Conservation (phyloP, 2,888 invertebrate genomes). For the Polydrusus cervinus region DNA sequence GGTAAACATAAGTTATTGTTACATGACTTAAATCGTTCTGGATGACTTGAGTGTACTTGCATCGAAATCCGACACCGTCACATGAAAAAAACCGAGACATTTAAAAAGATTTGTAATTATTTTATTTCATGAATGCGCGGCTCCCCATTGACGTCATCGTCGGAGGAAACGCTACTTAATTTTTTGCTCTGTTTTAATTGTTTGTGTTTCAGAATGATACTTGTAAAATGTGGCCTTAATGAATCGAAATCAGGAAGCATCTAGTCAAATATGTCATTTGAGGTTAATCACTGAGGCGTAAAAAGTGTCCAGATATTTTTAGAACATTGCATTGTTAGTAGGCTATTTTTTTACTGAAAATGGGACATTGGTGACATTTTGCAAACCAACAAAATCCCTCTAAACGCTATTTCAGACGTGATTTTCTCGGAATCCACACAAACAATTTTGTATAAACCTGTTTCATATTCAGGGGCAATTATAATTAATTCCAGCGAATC, state of each 20-base stretch:
- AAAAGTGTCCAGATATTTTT: conserved; percentile 5
- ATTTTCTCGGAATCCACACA: too few relatives aligned
- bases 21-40: conserved; percentile 17
- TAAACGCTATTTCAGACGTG: too few relatives aligned
- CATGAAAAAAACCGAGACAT: conserved; percentile 34
- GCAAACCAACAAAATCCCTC: too few relatives aligned
- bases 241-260: conserved; percentile 46
- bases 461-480: too few relatives aligned
- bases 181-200: conserved; percentile 43
- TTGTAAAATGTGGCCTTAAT: conserved; percentile 34
- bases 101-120: conserved; percentile 50
- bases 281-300: conserved; percentile 20
- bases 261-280: conserved; percentile 15
- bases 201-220: conserved; percentile 33
- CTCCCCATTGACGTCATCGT: conserved; percentile 38
- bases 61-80: conserved; percentile 10
- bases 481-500: too few relatives aligned
- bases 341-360: too few relatives aligned
- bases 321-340: neutral
- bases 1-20: conserved; percentile 34
- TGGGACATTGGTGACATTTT: too few relatives aligned
- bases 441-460: too few relatives aligned
- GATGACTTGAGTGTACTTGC: conserved; percentile 25
- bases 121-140: conserved; percentile 31
- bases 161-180: conserved; percentile 42